These are phyloP conservation scores for Procavia capensis DNA, from an alignment of 2,113 vertebrate genomes.

Conservation along the genomic window DNA sequence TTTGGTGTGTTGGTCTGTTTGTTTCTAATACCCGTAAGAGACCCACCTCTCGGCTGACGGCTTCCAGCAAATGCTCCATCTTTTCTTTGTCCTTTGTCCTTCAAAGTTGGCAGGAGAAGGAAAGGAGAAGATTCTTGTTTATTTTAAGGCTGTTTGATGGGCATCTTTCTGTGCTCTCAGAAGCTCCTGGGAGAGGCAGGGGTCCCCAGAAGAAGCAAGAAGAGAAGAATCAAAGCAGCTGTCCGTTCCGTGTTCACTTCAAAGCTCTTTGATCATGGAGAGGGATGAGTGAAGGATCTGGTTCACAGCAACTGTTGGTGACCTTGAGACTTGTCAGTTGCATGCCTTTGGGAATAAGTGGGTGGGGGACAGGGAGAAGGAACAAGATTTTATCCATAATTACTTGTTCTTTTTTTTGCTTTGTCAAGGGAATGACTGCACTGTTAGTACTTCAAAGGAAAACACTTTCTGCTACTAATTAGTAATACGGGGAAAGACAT, in stretches of 20 bases:
- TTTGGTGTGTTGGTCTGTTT: no score
- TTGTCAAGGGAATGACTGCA: background rate
- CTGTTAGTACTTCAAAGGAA: constrained; percentile 31
- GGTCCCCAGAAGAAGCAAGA: background rate
- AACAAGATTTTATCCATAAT: background rate
- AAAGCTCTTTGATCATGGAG: background rate
- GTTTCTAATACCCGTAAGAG: background rate
- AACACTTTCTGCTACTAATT: background rate
- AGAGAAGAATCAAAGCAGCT: background rate
- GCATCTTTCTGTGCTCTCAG: background rate
- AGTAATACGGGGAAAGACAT: background rate
- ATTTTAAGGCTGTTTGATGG: background rate
- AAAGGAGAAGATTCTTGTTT: background rate
- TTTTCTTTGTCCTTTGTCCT: background rate
- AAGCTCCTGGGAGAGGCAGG: background rate
- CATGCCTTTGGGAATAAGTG: background rate
- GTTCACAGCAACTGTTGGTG: background rate
- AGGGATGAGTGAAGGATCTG: background rate
- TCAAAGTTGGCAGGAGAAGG: background rate
- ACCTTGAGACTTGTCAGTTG: background rate
- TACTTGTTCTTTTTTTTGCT: background rate
- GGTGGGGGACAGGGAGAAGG: background rate
- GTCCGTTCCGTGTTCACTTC: background rate
- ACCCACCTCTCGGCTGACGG: background rate
- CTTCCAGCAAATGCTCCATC: background rate